Evolutionary conservation across 2,113 vertebrate genomes (phyloP).

Genomic region (Cervus canadensis): DNA sequence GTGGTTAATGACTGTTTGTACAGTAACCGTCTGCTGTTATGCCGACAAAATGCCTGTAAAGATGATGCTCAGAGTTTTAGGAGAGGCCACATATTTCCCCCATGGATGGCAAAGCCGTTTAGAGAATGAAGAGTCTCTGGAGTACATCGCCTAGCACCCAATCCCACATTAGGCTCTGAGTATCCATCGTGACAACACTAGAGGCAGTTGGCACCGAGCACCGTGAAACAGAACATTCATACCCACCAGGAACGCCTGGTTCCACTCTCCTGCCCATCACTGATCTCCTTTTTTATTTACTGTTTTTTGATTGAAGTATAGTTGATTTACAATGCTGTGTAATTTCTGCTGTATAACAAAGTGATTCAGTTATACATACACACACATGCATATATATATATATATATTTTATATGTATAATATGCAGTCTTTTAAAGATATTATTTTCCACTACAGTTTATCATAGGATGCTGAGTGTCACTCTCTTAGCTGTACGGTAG

Average conservation of each 20-base stretch:
- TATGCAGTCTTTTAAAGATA: neutral
- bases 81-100: neutral
- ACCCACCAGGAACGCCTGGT: neutral
- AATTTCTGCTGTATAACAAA: neutral
- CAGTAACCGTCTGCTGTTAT: slow-evolving; percentile 76
- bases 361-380: neutral
- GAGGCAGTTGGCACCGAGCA: neutral
- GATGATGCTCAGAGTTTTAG: slow-evolving; percentile 33
- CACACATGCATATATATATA: neutral
- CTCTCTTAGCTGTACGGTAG: neutral
- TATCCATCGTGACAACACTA: neutral
- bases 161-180: neutral
- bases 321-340: neutral
- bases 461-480: neutral
- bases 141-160: neutral
- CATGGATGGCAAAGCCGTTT: neutral
- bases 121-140: slow-evolving; percentile 15
- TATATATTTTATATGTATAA: neutral
- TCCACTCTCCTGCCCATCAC: neutral
- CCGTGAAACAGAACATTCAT: neutral
- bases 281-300: neutral
- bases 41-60: slow-evolving; percentile 78
- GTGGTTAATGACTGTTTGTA: slow-evolving; percentile 82
- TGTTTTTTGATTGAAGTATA: neutral
- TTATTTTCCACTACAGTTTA: neutral